Evolutionary conservation across 1,140 invertebrate species (phyloP).

Genomic region (Drosophila tani): DNA sequence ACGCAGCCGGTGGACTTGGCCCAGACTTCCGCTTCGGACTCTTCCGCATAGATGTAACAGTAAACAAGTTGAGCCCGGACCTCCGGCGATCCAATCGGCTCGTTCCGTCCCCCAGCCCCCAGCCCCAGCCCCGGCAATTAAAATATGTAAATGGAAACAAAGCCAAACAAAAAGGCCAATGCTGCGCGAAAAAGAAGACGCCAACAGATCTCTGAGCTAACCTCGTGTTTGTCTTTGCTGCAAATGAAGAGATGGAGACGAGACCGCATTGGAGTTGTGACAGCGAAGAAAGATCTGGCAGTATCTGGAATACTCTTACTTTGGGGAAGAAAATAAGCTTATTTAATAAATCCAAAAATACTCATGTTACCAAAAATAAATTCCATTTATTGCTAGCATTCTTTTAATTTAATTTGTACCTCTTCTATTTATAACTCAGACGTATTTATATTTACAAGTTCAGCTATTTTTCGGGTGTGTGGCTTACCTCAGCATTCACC

Average conservation of each 20-base stretch:
- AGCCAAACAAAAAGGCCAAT: conserved; percentile 74
- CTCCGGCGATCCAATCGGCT: conserved; percentile 1
- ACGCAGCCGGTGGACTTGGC: conserved; percentile 4
- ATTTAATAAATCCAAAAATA: no score
- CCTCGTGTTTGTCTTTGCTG: conserved; percentile 50
- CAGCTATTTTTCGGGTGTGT: background rate
- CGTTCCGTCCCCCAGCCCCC: background rate
- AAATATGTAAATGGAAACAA: conserved; percentile 78
- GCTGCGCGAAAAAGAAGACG: conserved; percentile 64
- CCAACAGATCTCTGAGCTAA: conserved; percentile 40
- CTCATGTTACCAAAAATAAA: no score
- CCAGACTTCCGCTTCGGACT: conserved; percentile 52
- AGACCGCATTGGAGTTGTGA: conserved; percentile 17
- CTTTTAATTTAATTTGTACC: no score
- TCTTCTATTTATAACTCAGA: no score
- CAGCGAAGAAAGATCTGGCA: conserved; percentile 18
- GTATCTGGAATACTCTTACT: conserved; percentile 4
- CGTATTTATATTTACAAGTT: no score
- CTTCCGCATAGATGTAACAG: conserved; percentile 77
- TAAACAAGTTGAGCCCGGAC: conserved; percentile 49
- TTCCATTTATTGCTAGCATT: no score
- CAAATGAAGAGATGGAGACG: conserved; percentile 35
- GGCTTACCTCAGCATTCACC: background rate
- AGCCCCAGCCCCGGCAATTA: conserved; percentile 50
- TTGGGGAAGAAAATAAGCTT: no score